phyloP scores from a whole-genome alignment of 2,113 vertebrate genomes.

The Coptodon bakossiorum region DNA sequence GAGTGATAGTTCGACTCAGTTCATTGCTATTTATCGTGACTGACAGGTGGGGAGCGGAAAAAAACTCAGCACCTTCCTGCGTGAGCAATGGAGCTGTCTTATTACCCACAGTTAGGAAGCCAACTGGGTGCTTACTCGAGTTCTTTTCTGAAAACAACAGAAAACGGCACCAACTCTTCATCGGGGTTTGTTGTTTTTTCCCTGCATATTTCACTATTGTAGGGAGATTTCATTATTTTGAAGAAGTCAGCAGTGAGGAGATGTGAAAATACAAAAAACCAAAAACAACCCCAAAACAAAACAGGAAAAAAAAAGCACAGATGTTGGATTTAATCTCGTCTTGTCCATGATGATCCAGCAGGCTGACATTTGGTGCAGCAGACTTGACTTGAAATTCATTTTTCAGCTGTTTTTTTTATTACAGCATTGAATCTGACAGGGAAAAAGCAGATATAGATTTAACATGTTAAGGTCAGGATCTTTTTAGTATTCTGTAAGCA shows the following conservation, averaged over 20 bases:
- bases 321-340: constrained; percentile 3
- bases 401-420: not conserved
- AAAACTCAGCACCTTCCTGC: constrained; percentile 34
- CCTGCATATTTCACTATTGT: not conserved
- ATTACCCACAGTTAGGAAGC: constrained; percentile 34
- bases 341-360: not conserved
- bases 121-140: constrained; percentile 20
- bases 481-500: not conserved
- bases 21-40: constrained; percentile 52
- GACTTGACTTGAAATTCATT: not conserved
- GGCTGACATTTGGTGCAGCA: constrained; percentile 5
- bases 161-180: not conserved
- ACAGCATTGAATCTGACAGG: not conserved
- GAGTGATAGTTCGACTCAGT: constrained; percentile 29
- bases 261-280: not conserved
- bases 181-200: not conserved
- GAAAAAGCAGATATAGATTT: not conserved
- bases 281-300: not conserved
- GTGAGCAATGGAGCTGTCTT: constrained; percentile 52
- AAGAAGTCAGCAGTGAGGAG: not conserved
- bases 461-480: constrained; percentile 1
- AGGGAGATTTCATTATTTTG: not conserved
- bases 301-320: not conserved
- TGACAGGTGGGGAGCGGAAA: constrained; percentile 20
- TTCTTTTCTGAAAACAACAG: constrained; percentile 11